Evolutionary conservation across 2,113 vertebrate species (phyloP).

Genomic region (Triplophysa siluroides): DNA sequence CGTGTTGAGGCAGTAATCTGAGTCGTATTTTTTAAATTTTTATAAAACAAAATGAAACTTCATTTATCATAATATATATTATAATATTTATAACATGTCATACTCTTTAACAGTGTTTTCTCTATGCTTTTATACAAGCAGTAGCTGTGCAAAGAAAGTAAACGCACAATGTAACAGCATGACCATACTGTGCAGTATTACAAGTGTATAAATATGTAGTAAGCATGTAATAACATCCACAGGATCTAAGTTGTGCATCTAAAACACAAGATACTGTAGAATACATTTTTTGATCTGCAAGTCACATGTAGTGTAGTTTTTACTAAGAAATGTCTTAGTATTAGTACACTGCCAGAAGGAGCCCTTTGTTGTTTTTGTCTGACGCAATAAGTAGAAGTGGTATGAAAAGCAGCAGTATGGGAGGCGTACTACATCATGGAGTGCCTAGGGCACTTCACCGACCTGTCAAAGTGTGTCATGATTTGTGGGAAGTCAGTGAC

Average conservation of each 20-base stretch:
- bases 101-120: neutral
- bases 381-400: constrained; percentile 34
- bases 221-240: no score
- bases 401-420: constrained; percentile 37
- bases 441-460: constrained; percentile 18
- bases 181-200: neutral
- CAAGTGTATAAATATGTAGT: no score
- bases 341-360: neutral
- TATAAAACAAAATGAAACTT: no score
- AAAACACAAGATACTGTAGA: no score
- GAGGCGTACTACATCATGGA: constrained; percentile 19
- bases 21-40: no score
- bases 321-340: neutral
- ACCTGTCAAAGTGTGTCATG: constrained; percentile 39
- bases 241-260: no score
- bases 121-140: neutral
- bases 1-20: neutral
- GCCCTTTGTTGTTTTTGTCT: constrained; percentile 26
- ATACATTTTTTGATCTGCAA: neutral
- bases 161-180: neutral
- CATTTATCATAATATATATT: no score
- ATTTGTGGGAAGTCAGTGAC: constrained; percentile 31
- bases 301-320: neutral
- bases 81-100: no score
- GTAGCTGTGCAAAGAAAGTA: neutral